Evolutionary conservation across 53 echinoderm and acorn worm species (phyloP), one percentile per base, ranked within the genome.

Genomic region (Zoroaster sp.): DNA sequence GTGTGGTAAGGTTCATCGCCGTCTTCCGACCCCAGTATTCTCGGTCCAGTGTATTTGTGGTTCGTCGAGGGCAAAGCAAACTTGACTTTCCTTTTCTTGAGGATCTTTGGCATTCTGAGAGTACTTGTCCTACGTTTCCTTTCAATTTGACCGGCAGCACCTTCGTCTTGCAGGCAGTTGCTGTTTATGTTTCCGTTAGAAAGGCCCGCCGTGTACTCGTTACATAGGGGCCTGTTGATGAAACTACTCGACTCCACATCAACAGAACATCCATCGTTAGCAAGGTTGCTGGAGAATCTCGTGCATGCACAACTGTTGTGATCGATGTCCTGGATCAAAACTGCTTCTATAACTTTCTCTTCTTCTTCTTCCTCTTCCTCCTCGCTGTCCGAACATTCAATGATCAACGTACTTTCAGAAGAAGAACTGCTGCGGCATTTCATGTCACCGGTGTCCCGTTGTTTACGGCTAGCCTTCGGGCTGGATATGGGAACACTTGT

Each of bases 51-150:
- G n/a, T 49, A 70, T 39, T 38, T 83, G 35, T 83, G 83, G 34
- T 82, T 63, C 28, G 47, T 31, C 17, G 69, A 43, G 35, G 18
- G 36, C 69, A 71, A 35, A 23, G 18, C 51, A 36, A 85, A 81
- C 10, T 54, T 41, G 21, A 81, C 67, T 55, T 81, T 81, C 67
- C 39, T 81, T 41, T 67, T 66, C 71, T 71, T 85, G 46, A 85
- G 43, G 38, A 85, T 85, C 70, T 69, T 85, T 71, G 85, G 85
- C 49, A 85, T 85, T 71, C 85, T 69, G 36, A 85, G 69, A 70
- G 30, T 36, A 43, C 71, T 70, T 47, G 85, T 21, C 71, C 85
- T 45, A 8, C 85, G 69, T 71, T 34, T 85, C 69, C 49, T 15
- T 37, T 20, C n/a, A 31, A 33, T 44, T 33, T 35, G 49, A 10